Evolutionary conservation across 2,797 vertebrate species (phyloP).

Genomic region (Odontamblyopus lacepedii): DNA sequence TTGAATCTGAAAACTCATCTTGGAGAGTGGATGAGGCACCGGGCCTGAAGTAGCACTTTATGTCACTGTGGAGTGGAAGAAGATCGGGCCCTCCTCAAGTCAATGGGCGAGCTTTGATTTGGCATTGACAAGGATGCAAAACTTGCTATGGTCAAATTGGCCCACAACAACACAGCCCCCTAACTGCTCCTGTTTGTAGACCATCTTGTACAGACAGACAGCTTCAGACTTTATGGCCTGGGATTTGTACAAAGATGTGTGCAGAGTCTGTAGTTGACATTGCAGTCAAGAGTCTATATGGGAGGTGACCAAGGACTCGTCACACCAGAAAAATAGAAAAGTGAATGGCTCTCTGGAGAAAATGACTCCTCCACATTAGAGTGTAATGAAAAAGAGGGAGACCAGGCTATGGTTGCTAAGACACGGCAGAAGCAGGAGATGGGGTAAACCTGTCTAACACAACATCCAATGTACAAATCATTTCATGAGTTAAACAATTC

Average conservation of each 20-base stretch:
- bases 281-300: conserved; percentile 1
- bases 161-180: not conserved
- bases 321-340: conserved; percentile 5
- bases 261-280: not conserved
- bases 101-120: conserved; percentile 8
- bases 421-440: conserved; percentile 18
- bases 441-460: conserved; percentile 4
- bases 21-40: not conserved
- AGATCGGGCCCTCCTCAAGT: conserved; percentile 8
- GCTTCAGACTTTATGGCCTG: not conserved
- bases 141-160: conserved; percentile 3
- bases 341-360: conserved; percentile 6
- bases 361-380: conserved; percentile 4
- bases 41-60: conserved; percentile 10
- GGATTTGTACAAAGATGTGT: not conserved
- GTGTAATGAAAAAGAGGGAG: conserved; percentile 6
- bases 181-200: not conserved
- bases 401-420: conserved; percentile 2
- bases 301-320: conserved; percentile 9
- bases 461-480: not conserved
- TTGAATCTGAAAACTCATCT: conserved; percentile 5
- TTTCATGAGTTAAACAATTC: not conserved
- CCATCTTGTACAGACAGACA: not conserved
- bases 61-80: conserved; percentile 6
- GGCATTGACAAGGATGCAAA: conserved; percentile 1